phyloP scores from a whole-genome alignment of 1,140 invertebrate species.

The Geopemphigus sp. region DNA sequence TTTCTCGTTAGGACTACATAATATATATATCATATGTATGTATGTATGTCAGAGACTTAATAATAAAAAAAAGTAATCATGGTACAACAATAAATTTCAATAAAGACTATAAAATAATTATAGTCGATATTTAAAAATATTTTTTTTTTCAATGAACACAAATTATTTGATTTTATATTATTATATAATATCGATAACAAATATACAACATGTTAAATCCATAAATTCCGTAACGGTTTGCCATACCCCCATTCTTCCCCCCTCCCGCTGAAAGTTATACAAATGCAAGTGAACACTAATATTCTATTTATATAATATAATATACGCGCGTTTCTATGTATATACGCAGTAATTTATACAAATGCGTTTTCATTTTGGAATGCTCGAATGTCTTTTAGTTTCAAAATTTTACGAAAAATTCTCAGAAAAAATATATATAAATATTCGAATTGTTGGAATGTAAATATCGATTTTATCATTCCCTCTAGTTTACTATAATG shows the following conservation, averaged over 20 bases:
- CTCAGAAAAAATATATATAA: neutral
- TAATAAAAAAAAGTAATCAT: constrained; percentile 28
- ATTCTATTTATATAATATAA: neutral
- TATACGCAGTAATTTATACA: neutral
- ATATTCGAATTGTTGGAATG: constrained; percentile 29
- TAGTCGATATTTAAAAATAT: constrained; percentile 38
- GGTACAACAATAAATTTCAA: constrained; percentile 38
- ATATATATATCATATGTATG: neutral
- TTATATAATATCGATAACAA: constrained; percentile 36
- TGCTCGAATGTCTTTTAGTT: constrained; percentile 39
- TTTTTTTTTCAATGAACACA: constrained; percentile 47
- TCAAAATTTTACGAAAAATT: constrained; percentile 4
- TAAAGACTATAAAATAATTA: constrained; percentile 31
- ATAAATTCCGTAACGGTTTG: constrained; percentile 21
- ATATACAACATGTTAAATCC: constrained; percentile 40
- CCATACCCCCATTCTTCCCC: neutral
- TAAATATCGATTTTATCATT: constrained; percentile 37
- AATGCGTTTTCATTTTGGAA: constrained; percentile 30
- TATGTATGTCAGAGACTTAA: constrained; percentile 5
- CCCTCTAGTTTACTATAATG: neutral
- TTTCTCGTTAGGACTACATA: constrained; percentile 19
- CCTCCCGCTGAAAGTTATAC: neutral
- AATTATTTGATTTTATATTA: constrained; percentile 43
- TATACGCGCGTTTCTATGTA: neutral
- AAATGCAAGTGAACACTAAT: constrained; percentile 15